Evolutionary conservation across 1,140 invertebrate genomes (phyloP).

Genomic region (Stenopsyche tienmushanensis): DNA sequence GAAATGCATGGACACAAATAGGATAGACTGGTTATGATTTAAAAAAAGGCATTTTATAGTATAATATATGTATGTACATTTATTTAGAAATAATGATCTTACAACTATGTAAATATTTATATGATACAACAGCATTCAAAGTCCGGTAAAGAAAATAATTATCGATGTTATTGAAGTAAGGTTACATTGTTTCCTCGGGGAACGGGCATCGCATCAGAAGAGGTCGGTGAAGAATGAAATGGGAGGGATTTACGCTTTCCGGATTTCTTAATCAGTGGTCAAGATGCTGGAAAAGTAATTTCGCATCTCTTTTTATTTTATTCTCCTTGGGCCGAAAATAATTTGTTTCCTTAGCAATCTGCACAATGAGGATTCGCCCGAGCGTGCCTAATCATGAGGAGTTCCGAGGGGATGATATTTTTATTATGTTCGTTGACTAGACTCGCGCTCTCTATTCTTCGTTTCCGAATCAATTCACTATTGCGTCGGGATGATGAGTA

Average conservation of each 20-base stretch:
- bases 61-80: too few species aligned
- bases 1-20: too few species aligned
- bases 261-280: constrained; percentile 11
- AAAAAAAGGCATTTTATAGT: too few species aligned
- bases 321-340: background rate
- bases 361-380: background rate
- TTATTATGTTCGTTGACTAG: constrained; percentile 8
- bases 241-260: constrained; percentile 5
- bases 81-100: too few species aligned
- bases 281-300: constrained; percentile 5
- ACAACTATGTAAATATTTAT: too few species aligned
- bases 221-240: background rate
- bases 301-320: too few species aligned
- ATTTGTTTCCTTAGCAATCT: constrained; percentile 10
- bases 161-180: too few species aligned
- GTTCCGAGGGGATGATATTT: background rate
- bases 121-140: too few species aligned
- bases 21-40: too few species aligned
- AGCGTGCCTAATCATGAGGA: background rate
- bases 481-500: background rate
- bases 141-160: too few species aligned
- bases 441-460: background rate
- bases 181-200: too few species aligned
- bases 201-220: too few species aligned
- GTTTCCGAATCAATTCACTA: constrained; percentile 1